Conservation (phyloP, 1,140 invertebrate species). For the Zophobas morio region DNA sequence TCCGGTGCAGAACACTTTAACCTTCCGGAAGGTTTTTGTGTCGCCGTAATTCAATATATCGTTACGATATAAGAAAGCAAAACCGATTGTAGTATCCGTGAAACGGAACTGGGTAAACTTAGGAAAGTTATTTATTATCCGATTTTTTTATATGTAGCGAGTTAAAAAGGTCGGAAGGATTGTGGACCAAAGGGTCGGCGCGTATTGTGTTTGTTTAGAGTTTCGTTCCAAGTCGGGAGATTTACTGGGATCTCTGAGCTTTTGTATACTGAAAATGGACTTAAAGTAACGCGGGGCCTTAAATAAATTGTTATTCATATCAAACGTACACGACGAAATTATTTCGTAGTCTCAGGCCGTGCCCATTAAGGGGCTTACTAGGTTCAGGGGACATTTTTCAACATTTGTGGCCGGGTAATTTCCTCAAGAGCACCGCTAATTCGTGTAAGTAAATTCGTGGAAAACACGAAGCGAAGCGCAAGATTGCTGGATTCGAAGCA, state of each 20-base stretch:
- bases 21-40: neutral
- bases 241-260: constrained; percentile 45
- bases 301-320: constrained; percentile 44
- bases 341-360: neutral
- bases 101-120: constrained; percentile 27
- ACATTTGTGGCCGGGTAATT: neutral
- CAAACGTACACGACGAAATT: constrained; percentile 18
- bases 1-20: neutral
- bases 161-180: constrained; percentile 52
- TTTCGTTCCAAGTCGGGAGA: constrained; percentile 47
- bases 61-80: constrained; percentile 33
- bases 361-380: neutral
- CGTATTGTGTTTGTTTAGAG: constrained; percentile 50
- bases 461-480: too few species aligned
- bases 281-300: constrained; percentile 37
- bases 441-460: too few species aligned
- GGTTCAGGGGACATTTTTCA: neutral
- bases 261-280: constrained; percentile 49
- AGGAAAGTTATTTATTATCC: constrained; percentile 48
- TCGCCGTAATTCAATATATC: constrained; percentile 28
- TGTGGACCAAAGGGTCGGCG: constrained; percentile 46
- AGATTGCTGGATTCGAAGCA: too few species aligned
- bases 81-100: constrained; percentile 36
- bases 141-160: constrained; percentile 48
- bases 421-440: too few species aligned